Base-by-base conservation (phyloP, 2,113 vertebrate species). In the Parotia lawesii region DNA sequence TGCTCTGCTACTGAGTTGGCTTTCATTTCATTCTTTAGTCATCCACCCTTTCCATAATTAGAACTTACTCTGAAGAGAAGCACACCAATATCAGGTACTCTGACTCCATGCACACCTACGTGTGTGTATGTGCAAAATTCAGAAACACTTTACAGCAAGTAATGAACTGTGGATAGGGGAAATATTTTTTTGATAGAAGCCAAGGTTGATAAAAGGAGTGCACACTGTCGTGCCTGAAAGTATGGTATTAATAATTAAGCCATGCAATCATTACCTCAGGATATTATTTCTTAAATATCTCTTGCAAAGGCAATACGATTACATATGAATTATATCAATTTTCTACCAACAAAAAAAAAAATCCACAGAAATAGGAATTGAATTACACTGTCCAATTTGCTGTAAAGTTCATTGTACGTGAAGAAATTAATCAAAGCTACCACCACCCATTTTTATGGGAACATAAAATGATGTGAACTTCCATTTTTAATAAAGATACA, bases 381-480 rank as follows among this genome's bases (percentile, higher is more conserved):
- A 98, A 99, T 99, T 98, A 98, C 98, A 97, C 96, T 97, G 98
- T 98, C 98, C 97, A 96, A 98, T 98, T 98, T 98, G 97, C 98
- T 98, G 78, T 95, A 98, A 99, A 99, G 98, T 99, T 98, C 98
- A 98, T 97, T 97, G 97, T 97, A 98, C 97, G 98, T 98, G 98
- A 98, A 98, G 98, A 98, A 98, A 98, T 99, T 98, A 99, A 99
- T 99, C 98, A 97, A 97, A 97, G 97, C 97, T 97, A 96, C 98
- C 98, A 98, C 97, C 98, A 98, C 98, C 98, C 97, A 97, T 97
- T 97, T 99, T 99, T 99, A 99, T 98, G 98, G 98, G 98, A 97
- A 98, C 98, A 98, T 99, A 99, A 99, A 98, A 98, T 98, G 97
- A 98, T 98, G 98, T 98, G 98, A 98, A 98, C 98, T 98, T 99